These are phyloP conservation scores for Rhinichthys klamathensis DNA, from an alignment of 2,113 vertebrate species.

Conservation along the genomic window DNA sequence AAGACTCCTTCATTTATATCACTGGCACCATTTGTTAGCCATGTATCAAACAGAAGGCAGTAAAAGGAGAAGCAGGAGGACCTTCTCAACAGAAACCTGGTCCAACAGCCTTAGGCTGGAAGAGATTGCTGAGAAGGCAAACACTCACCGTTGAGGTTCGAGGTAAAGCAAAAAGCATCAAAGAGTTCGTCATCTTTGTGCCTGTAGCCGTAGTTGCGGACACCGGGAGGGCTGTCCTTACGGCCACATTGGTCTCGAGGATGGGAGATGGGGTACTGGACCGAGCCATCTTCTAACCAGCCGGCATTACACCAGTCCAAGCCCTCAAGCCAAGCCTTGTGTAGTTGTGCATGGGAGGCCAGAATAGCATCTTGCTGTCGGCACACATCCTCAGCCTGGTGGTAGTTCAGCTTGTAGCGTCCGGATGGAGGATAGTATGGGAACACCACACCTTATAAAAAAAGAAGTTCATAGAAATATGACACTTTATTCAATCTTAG, in stretches of 20 bases:
- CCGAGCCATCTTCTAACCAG: constrained; percentile 92
- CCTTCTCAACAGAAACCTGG: constrained; percentile 50
- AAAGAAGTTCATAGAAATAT: not conserved
- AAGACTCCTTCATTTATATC: constrained; percentile 33
- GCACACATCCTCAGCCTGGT: constrained; percentile 85
- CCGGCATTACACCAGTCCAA: constrained; percentile 97
- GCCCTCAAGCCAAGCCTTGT: constrained; percentile 91
- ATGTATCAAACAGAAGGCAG: constrained; percentile 63
- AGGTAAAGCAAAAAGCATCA: constrained; percentile 95
- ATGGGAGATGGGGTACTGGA: constrained; percentile 91
- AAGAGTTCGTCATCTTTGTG: constrained; percentile 91
- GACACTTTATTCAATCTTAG: not conserved
- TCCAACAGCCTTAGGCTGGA: constrained; percentile 61
- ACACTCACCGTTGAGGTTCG: constrained; percentile 88
- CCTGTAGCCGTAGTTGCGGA: constrained; percentile 91
- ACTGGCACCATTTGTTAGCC: constrained; percentile 49
- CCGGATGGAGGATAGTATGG: constrained; percentile 90
- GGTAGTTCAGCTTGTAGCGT: constrained; percentile 90
- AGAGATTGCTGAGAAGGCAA: constrained; percentile 18
- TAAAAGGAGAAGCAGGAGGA: constrained; percentile 65
- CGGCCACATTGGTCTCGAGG: constrained; percentile 87
- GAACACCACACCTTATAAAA: constrained; percentile 87
- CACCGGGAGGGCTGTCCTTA: constrained; percentile 81
- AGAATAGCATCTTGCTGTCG: constrained; percentile 89
- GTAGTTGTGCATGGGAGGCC: constrained; percentile 90